Conservation (phyloP, 2,888 invertebrate species). For the Miltochrista miniata region DNA sequence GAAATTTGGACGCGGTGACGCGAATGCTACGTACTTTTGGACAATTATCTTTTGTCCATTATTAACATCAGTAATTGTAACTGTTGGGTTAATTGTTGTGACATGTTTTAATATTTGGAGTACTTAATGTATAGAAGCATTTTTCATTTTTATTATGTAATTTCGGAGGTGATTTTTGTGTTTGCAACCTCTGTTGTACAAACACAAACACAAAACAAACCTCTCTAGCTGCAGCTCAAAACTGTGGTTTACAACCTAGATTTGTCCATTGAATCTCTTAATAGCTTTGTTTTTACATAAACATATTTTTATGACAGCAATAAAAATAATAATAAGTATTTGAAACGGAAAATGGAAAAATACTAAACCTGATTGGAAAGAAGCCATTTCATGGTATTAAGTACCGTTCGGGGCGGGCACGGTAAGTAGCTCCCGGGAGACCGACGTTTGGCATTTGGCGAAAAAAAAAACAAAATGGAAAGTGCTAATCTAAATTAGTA, state of each 20-base stretch:
- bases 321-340: no score
- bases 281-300: no score
- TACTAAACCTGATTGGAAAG: conserved; percentile 44
- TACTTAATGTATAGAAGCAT: no score
- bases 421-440: conserved; percentile 62
- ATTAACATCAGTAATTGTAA: conserved; percentile 33
- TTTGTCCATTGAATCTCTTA: no score
- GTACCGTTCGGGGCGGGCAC: conserved; percentile 43
- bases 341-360: conserved; percentile 2
- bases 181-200: no score
- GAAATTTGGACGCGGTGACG: conserved; percentile 31
- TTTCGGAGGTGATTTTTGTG: no score
- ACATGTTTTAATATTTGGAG: no score
- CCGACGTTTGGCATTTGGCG: conserved; percentile 65
- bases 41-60: conserved; percentile 19
- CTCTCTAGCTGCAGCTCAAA: no score
- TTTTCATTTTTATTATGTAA: no score
- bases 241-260: no score
- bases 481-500: conserved; percentile 76
- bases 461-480: conserved; percentile 60
- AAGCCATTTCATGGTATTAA: conserved; percentile 48
- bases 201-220: no score
- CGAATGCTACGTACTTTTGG: conserved; percentile 14
- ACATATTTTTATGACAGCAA: no score
- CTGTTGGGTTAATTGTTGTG: conserved; percentile 22